Conservation (phyloP, 2,113 vertebrate genomes). For the Sapayoa aenigma region DNA sequence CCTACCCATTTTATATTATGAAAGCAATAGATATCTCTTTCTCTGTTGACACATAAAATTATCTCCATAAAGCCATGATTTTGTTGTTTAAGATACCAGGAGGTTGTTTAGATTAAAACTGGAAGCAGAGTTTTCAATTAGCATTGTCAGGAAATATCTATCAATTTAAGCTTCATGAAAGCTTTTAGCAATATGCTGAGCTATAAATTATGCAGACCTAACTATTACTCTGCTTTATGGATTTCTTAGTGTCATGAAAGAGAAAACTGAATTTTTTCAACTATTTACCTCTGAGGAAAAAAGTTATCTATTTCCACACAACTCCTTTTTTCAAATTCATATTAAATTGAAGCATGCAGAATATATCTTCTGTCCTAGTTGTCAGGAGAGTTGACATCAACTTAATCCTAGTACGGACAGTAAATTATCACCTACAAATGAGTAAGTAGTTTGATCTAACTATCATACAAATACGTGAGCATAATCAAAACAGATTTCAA, state of each 20-base stretch:
- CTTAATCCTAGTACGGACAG: background rate
- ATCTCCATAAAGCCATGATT: background rate
- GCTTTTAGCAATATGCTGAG: background rate
- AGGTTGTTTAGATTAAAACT: background rate
- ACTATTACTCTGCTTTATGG: background rate
- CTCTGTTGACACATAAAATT: background rate
- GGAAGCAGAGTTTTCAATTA: background rate
- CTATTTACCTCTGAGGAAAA: background rate
- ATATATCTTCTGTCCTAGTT: background rate
- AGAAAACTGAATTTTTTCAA: background rate
- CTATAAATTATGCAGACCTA: background rate
- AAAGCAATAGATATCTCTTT: background rate
- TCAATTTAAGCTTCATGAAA: background rate
- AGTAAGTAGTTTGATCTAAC: background rate
- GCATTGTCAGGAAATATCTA: background rate
- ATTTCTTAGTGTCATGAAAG: background rate
- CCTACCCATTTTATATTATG: background rate
- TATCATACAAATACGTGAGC: background rate
- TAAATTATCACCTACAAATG: background rate
- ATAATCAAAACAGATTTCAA: background rate
- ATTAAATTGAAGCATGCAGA: background rate
- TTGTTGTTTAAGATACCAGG: background rate
- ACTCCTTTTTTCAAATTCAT: fast-evolving
- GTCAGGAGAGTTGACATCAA: background rate
- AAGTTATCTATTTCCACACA: background rate